These are phyloP conservation scores for Drosophila mimetica DNA, from an alignment of 2,888 invertebrate genomes.

Conservation along the genomic window DNA sequence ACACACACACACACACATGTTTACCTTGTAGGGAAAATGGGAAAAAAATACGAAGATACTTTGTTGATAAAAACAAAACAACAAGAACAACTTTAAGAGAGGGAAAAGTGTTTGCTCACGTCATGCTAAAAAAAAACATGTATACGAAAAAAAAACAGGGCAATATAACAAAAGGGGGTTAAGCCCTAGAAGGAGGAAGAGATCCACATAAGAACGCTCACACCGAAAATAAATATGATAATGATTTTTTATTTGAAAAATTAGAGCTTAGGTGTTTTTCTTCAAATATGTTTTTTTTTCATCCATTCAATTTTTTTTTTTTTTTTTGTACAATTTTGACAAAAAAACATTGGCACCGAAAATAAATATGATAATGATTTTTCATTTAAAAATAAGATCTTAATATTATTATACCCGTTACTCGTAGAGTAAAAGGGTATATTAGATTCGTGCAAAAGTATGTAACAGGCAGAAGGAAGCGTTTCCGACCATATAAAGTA, in stretches of 20 bases:
- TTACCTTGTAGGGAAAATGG: slow-evolving; percentile 8
- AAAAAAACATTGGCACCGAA: no score
- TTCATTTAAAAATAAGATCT: no score
- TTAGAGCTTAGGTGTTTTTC: no score
- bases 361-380: no score
- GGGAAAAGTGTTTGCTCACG: slow-evolving; percentile 10
- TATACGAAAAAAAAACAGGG: not conserved
- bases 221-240: not conserved
- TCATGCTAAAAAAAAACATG: not conserved
- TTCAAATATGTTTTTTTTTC: no score
- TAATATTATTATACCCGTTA: no score
- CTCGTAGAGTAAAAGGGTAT: no score
- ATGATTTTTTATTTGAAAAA: not conserved
- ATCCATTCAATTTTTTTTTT: no score
- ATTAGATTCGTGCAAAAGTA: no score
- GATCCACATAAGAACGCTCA: not conserved
- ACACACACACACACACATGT: slow-evolving; percentile 20
- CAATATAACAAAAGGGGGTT: slow-evolving; percentile 1
- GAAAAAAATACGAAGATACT: slow-evolving; percentile 18
- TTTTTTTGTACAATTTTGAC: no score
- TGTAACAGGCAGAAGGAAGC: no score
- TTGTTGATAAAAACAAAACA: slow-evolving; percentile 12
- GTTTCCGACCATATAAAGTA: no score
- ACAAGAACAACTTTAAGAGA: slow-evolving; percentile 16
- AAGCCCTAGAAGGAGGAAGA: not conserved